phyloP scores from a whole-genome alignment of 2,113 vertebrate genomes.

The Odontesthes bonariensis region DNA sequence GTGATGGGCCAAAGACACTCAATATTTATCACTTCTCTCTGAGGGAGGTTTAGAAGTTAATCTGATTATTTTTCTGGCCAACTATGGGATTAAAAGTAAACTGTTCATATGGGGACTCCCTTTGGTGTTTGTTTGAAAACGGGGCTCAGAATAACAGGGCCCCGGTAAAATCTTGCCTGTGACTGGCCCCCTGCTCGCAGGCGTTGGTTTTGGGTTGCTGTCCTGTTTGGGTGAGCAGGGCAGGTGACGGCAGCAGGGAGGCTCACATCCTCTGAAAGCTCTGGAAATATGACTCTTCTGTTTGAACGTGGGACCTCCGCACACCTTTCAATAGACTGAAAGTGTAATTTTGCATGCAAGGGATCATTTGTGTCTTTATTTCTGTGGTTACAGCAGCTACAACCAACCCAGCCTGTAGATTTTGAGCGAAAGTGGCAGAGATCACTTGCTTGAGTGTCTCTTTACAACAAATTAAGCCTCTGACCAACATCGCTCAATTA shows the following conservation, averaged over 20 bases:
- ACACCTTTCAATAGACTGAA: neutral
- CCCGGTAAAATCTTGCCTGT: slow-evolving; percentile 30
- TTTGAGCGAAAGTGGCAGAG: slow-evolving; percentile 46
- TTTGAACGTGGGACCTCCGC: neutral
- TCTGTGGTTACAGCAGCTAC: neutral
- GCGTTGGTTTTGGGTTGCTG: slow-evolving; percentile 72
- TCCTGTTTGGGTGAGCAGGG: slow-evolving; percentile 41
- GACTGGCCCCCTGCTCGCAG: slow-evolving; percentile 30
- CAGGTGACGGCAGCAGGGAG: neutral
- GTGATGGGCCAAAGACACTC: neutral
- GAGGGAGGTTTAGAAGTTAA: slow-evolving; percentile 54
- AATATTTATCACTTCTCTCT: slow-evolving; percentile 41
- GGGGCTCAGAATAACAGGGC: slow-evolving; percentile 45
- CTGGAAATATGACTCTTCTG: neutral
- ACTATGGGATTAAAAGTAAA: slow-evolving; percentile 66
- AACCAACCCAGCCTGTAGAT: slow-evolving; percentile 16
- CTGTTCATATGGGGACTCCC: slow-evolving; percentile 46
- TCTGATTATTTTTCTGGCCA: slow-evolving; percentile 65
- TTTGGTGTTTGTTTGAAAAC: slow-evolving; percentile 70
- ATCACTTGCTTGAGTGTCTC: slow-evolving; percentile 51
- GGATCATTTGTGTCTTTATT: neutral
- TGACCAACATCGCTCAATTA: slow-evolving; percentile 60
- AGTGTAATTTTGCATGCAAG: neutral
- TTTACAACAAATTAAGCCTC: slow-evolving; percentile 43
- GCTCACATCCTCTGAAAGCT: slow-evolving; percentile 8